These are phyloP conservation scores for Toxonevra muliebris DNA, from an alignment of 2,888 invertebrate genomes.

Conservation along the genomic window DNA sequence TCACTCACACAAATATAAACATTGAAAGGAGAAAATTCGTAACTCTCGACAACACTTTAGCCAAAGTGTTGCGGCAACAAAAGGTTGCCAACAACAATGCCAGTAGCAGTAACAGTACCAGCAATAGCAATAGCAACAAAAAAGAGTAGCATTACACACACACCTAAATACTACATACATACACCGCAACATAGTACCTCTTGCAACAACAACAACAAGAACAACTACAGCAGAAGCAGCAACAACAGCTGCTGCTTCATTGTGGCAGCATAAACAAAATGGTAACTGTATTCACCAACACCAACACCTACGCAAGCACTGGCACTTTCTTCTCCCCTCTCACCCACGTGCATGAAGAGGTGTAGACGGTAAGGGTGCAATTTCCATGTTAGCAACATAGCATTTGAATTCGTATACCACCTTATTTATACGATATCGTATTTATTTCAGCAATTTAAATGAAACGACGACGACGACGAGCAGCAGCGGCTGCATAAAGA, in stretches of 20 bases:
- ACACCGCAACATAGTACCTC: too few species aligned
- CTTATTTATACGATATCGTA: slow-evolving; percentile 21
- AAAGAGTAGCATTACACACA: neutral
- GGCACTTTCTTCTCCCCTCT: neutral
- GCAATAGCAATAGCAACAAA: slow-evolving; percentile 14
- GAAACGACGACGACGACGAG: slow-evolving; percentile 9
- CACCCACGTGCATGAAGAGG: neutral
- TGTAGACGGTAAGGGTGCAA: too few species aligned
- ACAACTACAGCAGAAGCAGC: slow-evolving; percentile 2
- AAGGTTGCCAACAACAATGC: slow-evolving; percentile 9
- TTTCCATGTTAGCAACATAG: neutral
- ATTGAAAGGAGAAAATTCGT: neutral
- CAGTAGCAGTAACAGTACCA: slow-evolving; percentile 4
- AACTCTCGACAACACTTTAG: slow-evolving; percentile 23
- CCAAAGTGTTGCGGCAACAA: slow-evolving; percentile 29
- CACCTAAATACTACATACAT: too few species aligned
- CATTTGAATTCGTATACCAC: slow-evolving; percentile 4
- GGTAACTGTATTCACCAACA: neutral
- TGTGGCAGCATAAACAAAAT: slow-evolving; percentile 21
- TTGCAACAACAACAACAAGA: neutral
- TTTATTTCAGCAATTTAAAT: slow-evolving; percentile 14
- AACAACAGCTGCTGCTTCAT: slow-evolving; percentile 15
- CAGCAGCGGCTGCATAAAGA: neutral
- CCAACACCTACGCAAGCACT: neutral
- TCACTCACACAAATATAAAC: neutral